Evolutionary conservation across 2,888 invertebrate species (phyloP), one percentile per base, ranked within the genome.

Genomic region (Standfussiana lucernea): DNA sequence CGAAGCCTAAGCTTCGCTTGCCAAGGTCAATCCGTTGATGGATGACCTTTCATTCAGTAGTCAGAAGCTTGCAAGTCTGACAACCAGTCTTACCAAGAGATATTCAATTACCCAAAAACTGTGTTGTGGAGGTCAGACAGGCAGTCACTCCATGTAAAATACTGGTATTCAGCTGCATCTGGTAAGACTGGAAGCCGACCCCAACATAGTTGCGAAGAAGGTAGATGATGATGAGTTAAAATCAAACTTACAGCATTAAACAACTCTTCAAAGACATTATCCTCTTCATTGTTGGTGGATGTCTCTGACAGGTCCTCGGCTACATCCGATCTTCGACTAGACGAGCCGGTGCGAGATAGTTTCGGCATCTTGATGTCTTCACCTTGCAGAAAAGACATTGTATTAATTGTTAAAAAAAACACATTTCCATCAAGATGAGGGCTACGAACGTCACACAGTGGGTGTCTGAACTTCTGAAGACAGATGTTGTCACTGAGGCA

Each of bases 211-310:
- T 13, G 13, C 21, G 7, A 47, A 0, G 21, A 47, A 5, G 28
- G 24, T 28, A 56, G 7, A 59, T 18, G 8, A 1, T 18, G 10
- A 59, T 61, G 5, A 35, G 1, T 21, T 61, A 45, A 70, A 37
- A 28, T 24, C 7, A 50, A 68, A 93, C 96, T 94, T 78, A 98
- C 98, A 24, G 99, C 97, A 83, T 98, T 98, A 92, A 99, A 99
- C 18, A 99, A 97, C 92, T 99, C 99, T 94, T 99, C 99, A 91
- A 98, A 98, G n/a, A 97, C 95, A 86, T 98, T 98, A 78, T 98
- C 98, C 85, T 99, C 98, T 65, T 97, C 97, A 88, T 97, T 97
- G 83, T 97, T 97, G 0, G 98, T 97, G 3, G 98, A 98, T 70
- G 98, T 97, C 88, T 98, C 98, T 0, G 98, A 98, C 67, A 97